phyloP scores from a whole-genome alignment of 2,113 vertebrate genomes.

The Pachyramphus minor region DNA sequence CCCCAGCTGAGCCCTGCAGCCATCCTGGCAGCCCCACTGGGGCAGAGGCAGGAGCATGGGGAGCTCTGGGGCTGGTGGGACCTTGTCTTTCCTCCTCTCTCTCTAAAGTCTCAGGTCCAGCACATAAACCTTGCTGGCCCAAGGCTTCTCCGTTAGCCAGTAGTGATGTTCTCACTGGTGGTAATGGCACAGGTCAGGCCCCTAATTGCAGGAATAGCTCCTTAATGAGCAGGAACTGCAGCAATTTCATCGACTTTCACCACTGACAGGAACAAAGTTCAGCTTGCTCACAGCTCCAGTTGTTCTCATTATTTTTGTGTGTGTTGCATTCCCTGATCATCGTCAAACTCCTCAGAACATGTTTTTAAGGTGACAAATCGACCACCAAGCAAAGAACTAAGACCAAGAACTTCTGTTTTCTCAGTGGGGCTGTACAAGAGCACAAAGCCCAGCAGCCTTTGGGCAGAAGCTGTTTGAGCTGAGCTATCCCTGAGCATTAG shows the following conservation, averaged over 20 bases:
- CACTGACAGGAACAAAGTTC: not conserved
- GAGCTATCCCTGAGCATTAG: not conserved
- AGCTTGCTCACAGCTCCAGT: not conserved
- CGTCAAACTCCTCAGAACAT: not conserved
- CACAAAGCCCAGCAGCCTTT: not conserved
- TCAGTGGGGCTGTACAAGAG: not conserved
- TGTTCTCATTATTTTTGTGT: not conserved
- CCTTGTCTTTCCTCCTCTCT: not conserved
- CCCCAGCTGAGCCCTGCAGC: not conserved
- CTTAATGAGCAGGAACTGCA: constrained; percentile 20
- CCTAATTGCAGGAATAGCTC: not conserved
- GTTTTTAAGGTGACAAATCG: not conserved
- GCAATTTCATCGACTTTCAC: not conserved
- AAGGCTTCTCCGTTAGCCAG: not conserved
- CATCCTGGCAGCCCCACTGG: rapidly evolving
- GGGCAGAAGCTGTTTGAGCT: not conserved
- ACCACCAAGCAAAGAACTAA: not conserved
- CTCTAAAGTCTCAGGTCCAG: not conserved
- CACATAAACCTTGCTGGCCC: not conserved
- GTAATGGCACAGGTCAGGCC: not conserved
- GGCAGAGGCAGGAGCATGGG: not conserved
- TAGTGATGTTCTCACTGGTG: not conserved
- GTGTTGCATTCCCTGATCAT: not conserved
- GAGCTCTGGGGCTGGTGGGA: not conserved
- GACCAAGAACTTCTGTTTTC: not conserved